Base-by-base conservation (phyloP, 2,888 invertebrate genomes). In the Anodontia alba region DNA sequence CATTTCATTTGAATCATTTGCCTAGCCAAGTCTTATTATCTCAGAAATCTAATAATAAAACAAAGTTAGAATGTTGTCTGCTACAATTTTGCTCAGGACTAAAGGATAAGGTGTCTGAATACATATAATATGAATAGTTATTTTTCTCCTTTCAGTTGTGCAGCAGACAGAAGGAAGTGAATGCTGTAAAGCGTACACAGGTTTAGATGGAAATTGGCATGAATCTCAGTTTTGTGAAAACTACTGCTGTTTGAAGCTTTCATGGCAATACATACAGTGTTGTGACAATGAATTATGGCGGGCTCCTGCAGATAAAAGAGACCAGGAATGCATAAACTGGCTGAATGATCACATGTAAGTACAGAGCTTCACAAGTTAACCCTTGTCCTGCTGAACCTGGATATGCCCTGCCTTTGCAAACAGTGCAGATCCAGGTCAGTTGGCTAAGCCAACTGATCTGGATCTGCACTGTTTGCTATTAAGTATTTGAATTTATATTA, bases 341-440 rank as follows among this genome's bases (percentile, higher is more conserved):
- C 23, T 76, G 2, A 1, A 36, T 1, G 69, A 76, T 23, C 51
- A 76, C 54, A 76, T 76, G 76, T 75, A 38, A 75, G 67, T 74
- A 15, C 42, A 42, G 15, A 15, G 42, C n/a, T n/a, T n/a, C n/a
- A n/a, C n/a, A n/a, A n/a, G n/a, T n/a, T n/a, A n/a, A n/a, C n/a
- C n/a, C n/a, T n/a, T n/a, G n/a, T n/a, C n/a, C n/a, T n/a, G n/a
- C n/a, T n/a, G n/a, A n/a, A n/a, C n/a, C n/a, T n/a, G n/a, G n/a
- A n/a, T n/a, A n/a, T n/a, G n/a, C n/a, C n/a, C n/a, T n/a, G n/a
- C n/a, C n/a, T n/a, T n/a, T n/a, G n/a, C n/a, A n/a, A n/a, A n/a
- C n/a, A n/a, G n/a, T n/a, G n/a, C n/a, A n/a, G n/a, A n/a, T n/a
- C n/a, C n/a, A n/a, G n/a, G n/a, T n/a, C n/a, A n/a, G n/a, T n/a